Base-by-base conservation (phyloP, 2,888 invertebrate species). In the Eulithis prunata region DNA sequence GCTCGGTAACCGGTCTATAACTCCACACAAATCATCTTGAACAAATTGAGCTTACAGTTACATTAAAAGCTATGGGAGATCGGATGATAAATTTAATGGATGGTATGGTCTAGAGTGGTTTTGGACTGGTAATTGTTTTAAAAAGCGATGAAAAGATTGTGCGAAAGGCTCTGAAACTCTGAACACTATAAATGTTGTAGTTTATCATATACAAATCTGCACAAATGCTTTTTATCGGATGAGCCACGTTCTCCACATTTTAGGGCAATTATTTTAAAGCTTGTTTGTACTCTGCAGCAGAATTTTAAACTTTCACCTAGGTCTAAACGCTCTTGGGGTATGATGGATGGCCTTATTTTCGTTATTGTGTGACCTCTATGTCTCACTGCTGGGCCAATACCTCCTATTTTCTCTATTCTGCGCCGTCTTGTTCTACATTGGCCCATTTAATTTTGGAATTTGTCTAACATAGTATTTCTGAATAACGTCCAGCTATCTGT, bases 1-100 rank as follows among this genome's bases (percentile, higher is more conserved):
- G 63, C 13, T 28, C 53, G 46, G 43, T 38, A 69, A 71, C 68
- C 64, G 66, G 68, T 68, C 62, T 36, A 21, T 7, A 47, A 47
- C 14, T 47, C 47, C 14, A 45, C 53, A 41, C 51, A 46, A 57
- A 62, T 60, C 47, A 62, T 52, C 41, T 59, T 14, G 45, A 63
- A 60, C 46, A 49, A 52, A 69, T 68, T 54, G 62, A 63, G 46
- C 21, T 67, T 63, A 66, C 60, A 36, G 59, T 64, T 49, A 14
- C 43, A 41, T 46, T 56, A 56, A 47, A 43, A 57, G 54, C 28
- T 47, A 13, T 52, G 14, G 14, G 2, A 41, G 52, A 47, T 57
- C 14, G 41, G 57, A 28, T 46, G 57, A 57, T 62, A 57, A 57
- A 47, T 51, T 62, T 55, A 49, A 56, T 51, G 45, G 62, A 49